Base-by-base conservation (phyloP, 2,888 invertebrate genomes). In the Acronicta aceris region DNA sequence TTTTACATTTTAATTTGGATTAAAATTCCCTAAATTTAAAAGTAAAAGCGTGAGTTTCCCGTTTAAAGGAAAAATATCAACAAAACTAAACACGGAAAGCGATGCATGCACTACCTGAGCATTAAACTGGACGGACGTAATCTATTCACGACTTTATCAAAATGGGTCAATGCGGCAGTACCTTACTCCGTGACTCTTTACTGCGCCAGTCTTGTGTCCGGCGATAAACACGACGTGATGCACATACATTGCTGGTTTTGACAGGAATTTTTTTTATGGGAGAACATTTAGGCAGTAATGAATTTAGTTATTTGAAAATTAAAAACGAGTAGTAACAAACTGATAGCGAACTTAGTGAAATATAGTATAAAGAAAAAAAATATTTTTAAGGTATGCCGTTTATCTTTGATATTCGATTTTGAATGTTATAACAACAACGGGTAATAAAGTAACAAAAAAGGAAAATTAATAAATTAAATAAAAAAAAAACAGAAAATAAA, bases 141-240 rank as follows among this genome's bases (percentile, higher is more conserved):
- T 91, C 93, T 91, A 84, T 85, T 86, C 86, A 78, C 82, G 82
- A 82, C 85, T 91, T 93, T 94, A 94, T 94, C 94, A 88, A 94
- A 93, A 93, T 93, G 81, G 94, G 94, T 92, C 94, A 94, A 90
- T 91, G 92, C 88, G 86, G 86, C 82, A 85, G 81, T 85, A 82
- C 86, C 82, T 85, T 83, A 79, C 63, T 63, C 69, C 52, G 64
- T 63, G 49, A 67, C 86, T 83, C 86, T 81, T 86, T 84, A 79
- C 85, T 84, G 85, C 86, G 81, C 81, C 81, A 83, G 71, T 85
- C 81, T 82, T 49, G 82, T 79, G 74, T 74, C 59, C 65, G 50
- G 54, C 86, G 88, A 86, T 86, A 82, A 81, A 81, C 69, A 76
- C 74, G 78, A 72, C 81, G 84, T 85, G 86, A 83, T 83, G 75